A percentile compares a stretch with the other conserved stretches of the same genome.
Conservation (phyloP, 2,113 vertebrate genomes). For the Megaceryle maxima region DNA sequence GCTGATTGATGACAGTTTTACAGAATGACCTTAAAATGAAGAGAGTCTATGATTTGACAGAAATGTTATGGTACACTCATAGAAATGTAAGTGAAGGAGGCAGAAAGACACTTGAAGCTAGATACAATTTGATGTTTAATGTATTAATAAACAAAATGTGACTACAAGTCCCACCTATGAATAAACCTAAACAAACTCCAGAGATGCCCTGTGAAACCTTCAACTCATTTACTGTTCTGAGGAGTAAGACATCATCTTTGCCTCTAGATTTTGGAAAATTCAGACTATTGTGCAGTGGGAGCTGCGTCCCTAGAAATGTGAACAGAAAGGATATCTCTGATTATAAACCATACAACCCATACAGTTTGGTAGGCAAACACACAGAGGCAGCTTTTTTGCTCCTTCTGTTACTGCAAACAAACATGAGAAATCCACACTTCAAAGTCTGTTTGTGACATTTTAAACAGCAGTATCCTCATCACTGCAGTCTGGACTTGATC, state of each 20-base stretch:
- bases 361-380: not conserved
- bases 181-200: not conserved
- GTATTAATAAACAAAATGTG: not conserved
- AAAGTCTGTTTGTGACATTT: not conserved
- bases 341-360: not conserved
- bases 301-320: not conserved
- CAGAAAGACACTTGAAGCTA: not conserved
- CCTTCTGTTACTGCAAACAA: not conserved
- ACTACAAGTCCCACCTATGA: not conserved
- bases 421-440: conserved; percentile 6
- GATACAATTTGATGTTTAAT: not conserved
- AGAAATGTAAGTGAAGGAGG: not conserved
- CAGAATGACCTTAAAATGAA: not conserved
- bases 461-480: not conserved
- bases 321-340: not conserved
- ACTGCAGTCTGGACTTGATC: not conserved
- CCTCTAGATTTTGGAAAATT: not conserved
- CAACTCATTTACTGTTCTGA: not conserved
- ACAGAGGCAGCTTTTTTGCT: not conserved
- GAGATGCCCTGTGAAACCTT: not conserved
- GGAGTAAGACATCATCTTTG: not conserved
- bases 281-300: not conserved
- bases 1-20: not conserved
- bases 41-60: not conserved
- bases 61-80: not conserved